Percentiles rank a stretch among this genome's conserved stretches.
Evolutionary conservation across 2,888 invertebrate genomes (phyloP).

Genomic region (Polydrusus pterygomalis): DNA sequence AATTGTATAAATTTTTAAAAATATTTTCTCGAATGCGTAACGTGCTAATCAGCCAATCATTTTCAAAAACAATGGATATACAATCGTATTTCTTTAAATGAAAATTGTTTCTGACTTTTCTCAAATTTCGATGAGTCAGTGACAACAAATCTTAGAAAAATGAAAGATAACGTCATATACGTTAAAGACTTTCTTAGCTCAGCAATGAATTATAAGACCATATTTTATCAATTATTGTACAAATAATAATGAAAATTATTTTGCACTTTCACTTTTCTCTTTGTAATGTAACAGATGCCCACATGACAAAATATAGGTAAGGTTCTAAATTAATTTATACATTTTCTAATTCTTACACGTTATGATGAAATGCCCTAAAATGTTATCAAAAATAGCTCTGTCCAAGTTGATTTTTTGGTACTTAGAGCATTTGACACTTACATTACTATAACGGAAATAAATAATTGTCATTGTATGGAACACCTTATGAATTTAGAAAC

Average conservation of each 20-base stretch:
- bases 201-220: constrained; percentile 6
- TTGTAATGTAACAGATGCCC: constrained; percentile 2
- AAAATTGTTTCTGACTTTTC: neutral
- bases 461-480: no score
- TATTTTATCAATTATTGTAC: constrained; percentile 28
- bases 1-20: neutral
- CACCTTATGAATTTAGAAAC: no score
- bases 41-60: neutral
- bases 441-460: no score
- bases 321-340: no score
- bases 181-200: neutral
- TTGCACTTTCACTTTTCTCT: constrained; percentile 32
- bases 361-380: no score
- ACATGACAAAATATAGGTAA: neutral
- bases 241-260: constrained; percentile 36
- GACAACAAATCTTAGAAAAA: neutral
- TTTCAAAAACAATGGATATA: neutral
- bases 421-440: no score
- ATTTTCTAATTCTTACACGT: no score
- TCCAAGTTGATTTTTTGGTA: no score
- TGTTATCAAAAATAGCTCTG: no score
- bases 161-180: neutral
- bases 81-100: neutral
- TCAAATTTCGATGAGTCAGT: constrained; percentile 10
- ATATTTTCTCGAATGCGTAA: neutral